phyloP scores from a whole-genome alignment of 2,113 vertebrate genomes.

The Morone chrysops region DNA sequence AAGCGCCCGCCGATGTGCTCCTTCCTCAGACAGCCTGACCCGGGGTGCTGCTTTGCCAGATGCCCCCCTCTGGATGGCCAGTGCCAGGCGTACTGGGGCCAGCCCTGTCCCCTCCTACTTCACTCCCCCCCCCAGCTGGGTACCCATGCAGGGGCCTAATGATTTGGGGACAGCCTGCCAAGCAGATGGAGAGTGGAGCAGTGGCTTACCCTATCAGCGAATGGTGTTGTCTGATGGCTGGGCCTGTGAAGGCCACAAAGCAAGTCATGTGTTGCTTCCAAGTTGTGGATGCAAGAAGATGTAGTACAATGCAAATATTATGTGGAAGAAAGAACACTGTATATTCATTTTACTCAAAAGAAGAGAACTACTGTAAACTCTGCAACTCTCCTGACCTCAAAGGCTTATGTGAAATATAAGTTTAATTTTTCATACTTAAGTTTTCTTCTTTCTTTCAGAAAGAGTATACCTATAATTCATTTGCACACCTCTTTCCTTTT shows the following conservation, averaged over 20 bases:
- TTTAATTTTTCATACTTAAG: not conserved
- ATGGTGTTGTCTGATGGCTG: slow-evolving; percentile 38
- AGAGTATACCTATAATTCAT: not conserved
- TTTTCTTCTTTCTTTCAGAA: too few relatives aligned
- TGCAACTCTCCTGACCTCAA: not conserved
- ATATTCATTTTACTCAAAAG: not conserved
- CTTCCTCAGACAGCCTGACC: slow-evolving; percentile 84
- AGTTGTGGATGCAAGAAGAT: not conserved
- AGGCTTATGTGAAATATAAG: not conserved
- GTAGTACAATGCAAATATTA: too few relatives aligned
- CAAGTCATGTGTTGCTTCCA: slow-evolving; percentile 41
- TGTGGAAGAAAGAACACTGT: not conserved
- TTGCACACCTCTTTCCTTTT: not conserved
- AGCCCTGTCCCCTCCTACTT: slow-evolving; percentile 37
- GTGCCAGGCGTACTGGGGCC: slow-evolving; percentile 58
- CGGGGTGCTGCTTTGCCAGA: slow-evolving; percentile 78
- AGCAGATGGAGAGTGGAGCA: slow-evolving; percentile 73
- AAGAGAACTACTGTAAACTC: not conserved
- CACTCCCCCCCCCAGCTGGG: slow-evolving; percentile 40
- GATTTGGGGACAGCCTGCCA: slow-evolving; percentile 73
- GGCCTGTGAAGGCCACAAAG: slow-evolving; percentile 20
- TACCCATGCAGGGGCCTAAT: slow-evolving; percentile 73
- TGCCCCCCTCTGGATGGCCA: slow-evolving; percentile 75
- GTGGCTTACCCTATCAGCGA: slow-evolving; percentile 54
- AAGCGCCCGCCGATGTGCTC: slow-evolving; percentile 73